A percentile compares a stretch with the other conserved stretches of the same genome.
phyloP scores from a whole-genome alignment of 2,888 invertebrate genomes.

The Dicranocentrus wangi region DNA sequence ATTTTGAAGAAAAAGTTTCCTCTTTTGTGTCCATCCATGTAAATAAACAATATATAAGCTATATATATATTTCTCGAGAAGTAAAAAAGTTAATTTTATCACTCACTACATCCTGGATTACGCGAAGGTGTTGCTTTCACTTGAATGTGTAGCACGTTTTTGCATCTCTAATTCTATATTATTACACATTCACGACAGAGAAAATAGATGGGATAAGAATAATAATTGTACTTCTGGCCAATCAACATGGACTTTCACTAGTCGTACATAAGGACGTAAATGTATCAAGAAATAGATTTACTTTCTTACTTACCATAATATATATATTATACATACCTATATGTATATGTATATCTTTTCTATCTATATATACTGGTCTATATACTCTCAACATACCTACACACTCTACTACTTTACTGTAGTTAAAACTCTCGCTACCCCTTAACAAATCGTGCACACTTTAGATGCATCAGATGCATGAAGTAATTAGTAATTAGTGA shows the following conservation, averaged over 20 bases:
- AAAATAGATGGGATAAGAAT: slow-evolving; percentile 10
- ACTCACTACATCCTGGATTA: slow-evolving; percentile 26
- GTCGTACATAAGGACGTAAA: not conserved
- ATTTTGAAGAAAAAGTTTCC: slow-evolving; percentile 10
- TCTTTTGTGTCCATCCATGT: slow-evolving; percentile 54
- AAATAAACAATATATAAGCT: slow-evolving; percentile 19
- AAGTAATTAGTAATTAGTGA: too few species aligned
- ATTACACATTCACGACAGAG: slow-evolving; percentile 23
- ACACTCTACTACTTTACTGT: too few species aligned
- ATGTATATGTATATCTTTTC: not conserved
- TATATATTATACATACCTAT: not conserved
- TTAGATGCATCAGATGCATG: too few species aligned
- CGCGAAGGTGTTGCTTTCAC: slow-evolving; percentile 2
- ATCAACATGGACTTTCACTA: slow-evolving; percentile 66
- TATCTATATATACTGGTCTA: not conserved
- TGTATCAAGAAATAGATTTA: not conserved
- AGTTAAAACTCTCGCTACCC: too few species aligned
- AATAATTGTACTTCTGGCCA: slow-evolving; percentile 53
- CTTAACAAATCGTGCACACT: too few species aligned
- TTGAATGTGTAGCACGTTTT: not conserved
- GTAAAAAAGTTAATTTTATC: slow-evolving; percentile 39
- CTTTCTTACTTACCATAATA: slow-evolving; percentile 13
- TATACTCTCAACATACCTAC: not conserved
- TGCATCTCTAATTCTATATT: slow-evolving; percentile 1
- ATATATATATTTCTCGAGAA: slow-evolving; percentile 22